Percentiles rank a stretch among this genome's conserved stretches.
phyloP scores from a whole-genome alignment of 2,888 invertebrate genomes.

The Strigamia transsilvanica region DNA sequence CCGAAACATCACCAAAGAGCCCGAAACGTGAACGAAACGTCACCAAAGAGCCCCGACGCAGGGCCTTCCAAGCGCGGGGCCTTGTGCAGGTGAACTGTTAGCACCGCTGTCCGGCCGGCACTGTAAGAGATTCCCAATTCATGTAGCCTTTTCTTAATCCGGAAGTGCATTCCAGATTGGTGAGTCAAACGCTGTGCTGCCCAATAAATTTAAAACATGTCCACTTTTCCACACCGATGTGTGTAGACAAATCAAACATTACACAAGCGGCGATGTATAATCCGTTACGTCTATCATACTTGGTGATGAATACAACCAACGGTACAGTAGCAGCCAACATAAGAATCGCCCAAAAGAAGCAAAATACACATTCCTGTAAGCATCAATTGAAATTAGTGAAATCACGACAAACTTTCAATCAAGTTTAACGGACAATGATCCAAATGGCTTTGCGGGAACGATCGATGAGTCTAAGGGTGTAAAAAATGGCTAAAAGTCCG shows the following conservation, averaged over 20 bases:
- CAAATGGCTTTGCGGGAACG: neutral
- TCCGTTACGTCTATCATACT: neutral
- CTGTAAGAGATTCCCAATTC: too few species aligned
- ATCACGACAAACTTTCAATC: neutral
- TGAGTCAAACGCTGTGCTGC: too few species aligned
- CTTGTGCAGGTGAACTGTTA: too few species aligned
- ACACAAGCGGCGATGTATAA: neutral
- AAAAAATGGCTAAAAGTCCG: constrained; percentile 3
- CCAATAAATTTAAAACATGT: too few species aligned
- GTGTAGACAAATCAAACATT: neutral
- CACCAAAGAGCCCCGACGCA: too few species aligned
- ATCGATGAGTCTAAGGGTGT: neutral
- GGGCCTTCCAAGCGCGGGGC: too few species aligned
- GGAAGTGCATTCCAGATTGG: too few species aligned
- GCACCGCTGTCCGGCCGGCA: too few species aligned
- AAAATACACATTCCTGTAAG: neutral
- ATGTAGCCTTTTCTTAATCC: too few species aligned
- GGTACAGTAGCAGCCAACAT: neutral
- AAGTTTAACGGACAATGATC: neutral
- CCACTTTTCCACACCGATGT: too few species aligned
- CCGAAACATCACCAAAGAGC: too few species aligned
- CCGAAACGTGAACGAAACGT: too few species aligned
- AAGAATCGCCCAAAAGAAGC: neutral
- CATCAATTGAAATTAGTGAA: neutral
- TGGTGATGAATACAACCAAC: neutral